phyloP scores from a whole-genome alignment of 2,797 vertebrate genomes.

The Acridotheres tristis region DNA sequence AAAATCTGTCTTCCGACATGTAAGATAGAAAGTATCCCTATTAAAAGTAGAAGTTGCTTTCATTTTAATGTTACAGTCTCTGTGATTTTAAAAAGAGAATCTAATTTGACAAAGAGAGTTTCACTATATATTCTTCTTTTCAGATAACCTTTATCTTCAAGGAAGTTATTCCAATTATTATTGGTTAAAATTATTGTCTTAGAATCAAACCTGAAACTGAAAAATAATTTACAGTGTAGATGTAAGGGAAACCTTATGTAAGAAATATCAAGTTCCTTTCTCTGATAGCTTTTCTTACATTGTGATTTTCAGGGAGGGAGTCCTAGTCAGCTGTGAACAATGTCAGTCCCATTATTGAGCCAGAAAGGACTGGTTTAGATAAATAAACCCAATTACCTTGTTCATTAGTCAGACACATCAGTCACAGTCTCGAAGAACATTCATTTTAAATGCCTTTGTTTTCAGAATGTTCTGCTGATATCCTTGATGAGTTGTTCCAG shows the following conservation, averaged over 20 bases:
- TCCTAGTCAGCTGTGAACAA: conserved; percentile 3
- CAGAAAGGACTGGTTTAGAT: conserved; percentile 22
- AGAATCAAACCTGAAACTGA: neutral
- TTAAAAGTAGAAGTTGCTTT: neutral
- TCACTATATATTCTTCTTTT: neutral
- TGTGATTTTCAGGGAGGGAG: conserved; percentile 5
- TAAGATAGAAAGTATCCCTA: neutral
- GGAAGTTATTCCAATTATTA: neutral
- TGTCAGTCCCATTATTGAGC: conserved; percentile 25
- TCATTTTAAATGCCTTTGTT: conserved; percentile 25
- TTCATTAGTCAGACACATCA: conserved; percentile 49
- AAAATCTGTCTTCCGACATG: neutral
- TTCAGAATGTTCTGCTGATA: conserved; percentile 39
- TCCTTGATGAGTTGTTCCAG: conserved; percentile 28
- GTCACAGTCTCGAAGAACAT: conserved; percentile 32
- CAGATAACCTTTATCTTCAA: neutral
- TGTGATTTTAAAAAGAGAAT: neutral
- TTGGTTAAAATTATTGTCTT: neutral
- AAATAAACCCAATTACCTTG: conserved; percentile 42
- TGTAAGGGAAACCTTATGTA: neutral
- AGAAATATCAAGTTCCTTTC: neutral
- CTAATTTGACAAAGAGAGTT: neutral
- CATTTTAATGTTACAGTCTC: neutral
- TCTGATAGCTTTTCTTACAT: neutral
- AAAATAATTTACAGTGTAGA: neutral